Conservation (phyloP, 2,797 vertebrate genomes). For the Thamnophis elegans region DNA sequence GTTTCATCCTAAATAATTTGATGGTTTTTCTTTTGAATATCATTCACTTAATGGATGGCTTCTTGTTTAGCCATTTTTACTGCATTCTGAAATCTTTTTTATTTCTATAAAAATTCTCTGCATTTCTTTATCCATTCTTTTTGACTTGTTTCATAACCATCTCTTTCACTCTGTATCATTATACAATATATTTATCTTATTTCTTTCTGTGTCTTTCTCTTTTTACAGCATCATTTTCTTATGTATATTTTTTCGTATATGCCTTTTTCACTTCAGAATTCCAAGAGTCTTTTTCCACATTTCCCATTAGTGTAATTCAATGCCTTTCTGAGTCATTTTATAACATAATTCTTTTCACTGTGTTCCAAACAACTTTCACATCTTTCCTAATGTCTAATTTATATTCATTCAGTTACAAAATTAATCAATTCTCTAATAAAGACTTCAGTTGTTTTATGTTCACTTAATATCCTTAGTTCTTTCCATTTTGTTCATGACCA, state of each 20-base stretch:
- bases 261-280: background rate
- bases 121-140: background rate
- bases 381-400: background rate
- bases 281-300: background rate
- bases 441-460: background rate
- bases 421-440: background rate
- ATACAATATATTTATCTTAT: background rate
- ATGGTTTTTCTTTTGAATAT: background rate
- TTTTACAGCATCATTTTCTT: background rate
- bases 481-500: background rate
- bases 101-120: background rate
- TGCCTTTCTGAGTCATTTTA: background rate
- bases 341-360: background rate
- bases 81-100: background rate
- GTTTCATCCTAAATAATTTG: background rate
- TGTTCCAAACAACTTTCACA: background rate
- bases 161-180: background rate
- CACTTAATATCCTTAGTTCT: background rate
- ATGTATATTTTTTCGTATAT: background rate
- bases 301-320: background rate
- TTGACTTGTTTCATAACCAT: background rate
- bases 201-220: background rate
- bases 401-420: background rate
- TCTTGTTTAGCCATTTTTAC: background rate
- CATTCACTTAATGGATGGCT: background rate